A percentile compares a stretch with the other conserved stretches of the same genome.
phyloP scores from a whole-genome alignment of 2,113 vertebrate genomes.

The Oxyura jamaicensis region DNA sequence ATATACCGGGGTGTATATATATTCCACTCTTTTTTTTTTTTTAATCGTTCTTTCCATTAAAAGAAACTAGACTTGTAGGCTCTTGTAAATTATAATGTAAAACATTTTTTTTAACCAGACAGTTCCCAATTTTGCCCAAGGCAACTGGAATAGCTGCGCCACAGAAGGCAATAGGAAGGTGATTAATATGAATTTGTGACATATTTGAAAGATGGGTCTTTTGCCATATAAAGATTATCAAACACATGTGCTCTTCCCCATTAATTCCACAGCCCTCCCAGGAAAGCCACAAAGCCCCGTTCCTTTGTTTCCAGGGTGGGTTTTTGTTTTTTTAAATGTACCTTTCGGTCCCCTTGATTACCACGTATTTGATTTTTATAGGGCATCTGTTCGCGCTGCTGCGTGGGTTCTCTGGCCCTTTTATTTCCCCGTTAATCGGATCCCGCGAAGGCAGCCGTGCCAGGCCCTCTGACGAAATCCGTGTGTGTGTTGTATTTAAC shows the following conservation, averaged over 20 bases:
- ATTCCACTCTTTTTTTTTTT: constrained; percentile 61
- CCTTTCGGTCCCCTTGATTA: constrained; percentile 56
- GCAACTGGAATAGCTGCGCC: constrained; percentile 61
- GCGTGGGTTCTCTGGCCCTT: constrained; percentile 52
- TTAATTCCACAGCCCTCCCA: constrained; percentile 65
- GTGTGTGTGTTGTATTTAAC: constrained; percentile 60
- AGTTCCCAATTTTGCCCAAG: constrained; percentile 67
- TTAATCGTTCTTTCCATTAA: constrained; percentile 72
- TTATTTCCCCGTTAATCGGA: constrained; percentile 53
- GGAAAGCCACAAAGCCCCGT: constrained; percentile 52
- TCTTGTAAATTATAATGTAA: constrained; percentile 73
- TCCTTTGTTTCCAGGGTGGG: constrained; percentile 72
- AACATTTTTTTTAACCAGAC: constrained; percentile 74
- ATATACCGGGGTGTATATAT: constrained; percentile 59
- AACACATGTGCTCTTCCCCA: constrained; percentile 70
- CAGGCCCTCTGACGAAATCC: constrained; percentile 53
- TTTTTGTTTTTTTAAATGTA: constrained; percentile 64
- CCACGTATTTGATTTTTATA: constrained; percentile 58
- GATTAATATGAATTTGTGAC: constrained; percentile 76
- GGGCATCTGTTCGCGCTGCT: constrained; percentile 50
- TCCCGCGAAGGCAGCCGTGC: constrained; percentile 5
- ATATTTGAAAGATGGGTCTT: constrained; percentile 76
- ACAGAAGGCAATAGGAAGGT: constrained; percentile 61
- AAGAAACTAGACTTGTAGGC: constrained; percentile 68
- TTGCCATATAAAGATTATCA: constrained; percentile 76